Conservation (phyloP, 1,140 invertebrate species). For the Elysia chlorotica region DNA sequence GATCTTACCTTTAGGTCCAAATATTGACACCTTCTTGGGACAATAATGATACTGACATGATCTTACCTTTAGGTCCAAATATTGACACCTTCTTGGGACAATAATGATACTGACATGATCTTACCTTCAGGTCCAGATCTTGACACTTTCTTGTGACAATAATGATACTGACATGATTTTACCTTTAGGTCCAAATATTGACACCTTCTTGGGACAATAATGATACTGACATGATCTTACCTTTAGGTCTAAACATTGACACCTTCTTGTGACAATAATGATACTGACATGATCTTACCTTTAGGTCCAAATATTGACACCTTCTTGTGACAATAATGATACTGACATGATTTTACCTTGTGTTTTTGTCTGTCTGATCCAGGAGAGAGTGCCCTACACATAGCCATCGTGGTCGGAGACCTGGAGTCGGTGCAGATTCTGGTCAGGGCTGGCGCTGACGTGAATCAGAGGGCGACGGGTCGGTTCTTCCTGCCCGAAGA, state of each 20-base stretch:
- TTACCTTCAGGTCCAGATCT: too few relatives aligned
- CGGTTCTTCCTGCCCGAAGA: constrained; percentile 83
- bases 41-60: too few relatives aligned
- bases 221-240: neutral
- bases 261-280: neutral
- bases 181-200: too few relatives aligned
- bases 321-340: too few relatives aligned
- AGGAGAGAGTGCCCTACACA: constrained; percentile 90
- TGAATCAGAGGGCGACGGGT: constrained; percentile 90
- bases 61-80: too few relatives aligned
- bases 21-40: too few relatives aligned
- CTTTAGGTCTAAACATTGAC: neutral
- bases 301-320: neutral
- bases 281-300: neutral
- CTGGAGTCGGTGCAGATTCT: constrained; percentile 93
- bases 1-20: too few relatives aligned
- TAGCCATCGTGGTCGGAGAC: constrained; percentile 95
- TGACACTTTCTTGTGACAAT: too few relatives aligned
- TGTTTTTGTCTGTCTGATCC: constrained; percentile 2
- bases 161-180: too few relatives aligned
- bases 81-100: too few relatives aligned
- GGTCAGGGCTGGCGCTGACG: constrained; percentile 86
- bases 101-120: too few relatives aligned
- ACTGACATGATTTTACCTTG: too few relatives aligned
- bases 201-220: neutral